phyloP scores from a whole-genome alignment of 2,113 vertebrate genomes.

The Rallus limicola region DNA sequence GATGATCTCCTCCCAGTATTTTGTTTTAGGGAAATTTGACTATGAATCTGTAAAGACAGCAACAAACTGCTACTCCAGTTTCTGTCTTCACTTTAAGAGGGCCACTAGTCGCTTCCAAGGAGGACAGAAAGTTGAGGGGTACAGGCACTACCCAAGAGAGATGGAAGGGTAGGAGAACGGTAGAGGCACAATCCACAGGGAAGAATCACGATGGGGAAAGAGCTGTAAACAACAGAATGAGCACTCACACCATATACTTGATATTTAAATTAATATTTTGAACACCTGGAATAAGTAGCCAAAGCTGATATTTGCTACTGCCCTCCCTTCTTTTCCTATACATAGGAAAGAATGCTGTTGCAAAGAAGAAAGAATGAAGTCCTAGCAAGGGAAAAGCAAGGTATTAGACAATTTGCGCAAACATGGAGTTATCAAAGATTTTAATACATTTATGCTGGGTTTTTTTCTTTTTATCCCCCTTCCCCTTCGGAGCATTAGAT shows the following conservation, averaged over 20 bases:
- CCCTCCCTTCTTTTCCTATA: background rate
- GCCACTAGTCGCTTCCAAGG: background rate
- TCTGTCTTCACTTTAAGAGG: background rate
- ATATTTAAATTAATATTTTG: background rate
- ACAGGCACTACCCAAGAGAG: background rate
- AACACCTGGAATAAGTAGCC: background rate
- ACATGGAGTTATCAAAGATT: accelerated
- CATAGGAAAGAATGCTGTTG: background rate
- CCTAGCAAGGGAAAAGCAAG: background rate
- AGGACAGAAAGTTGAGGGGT: background rate
- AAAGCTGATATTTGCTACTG: background rate
- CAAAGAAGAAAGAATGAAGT: background rate
- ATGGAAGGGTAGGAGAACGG: background rate
- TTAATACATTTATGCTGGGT: background rate
- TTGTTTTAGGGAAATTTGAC: background rate
- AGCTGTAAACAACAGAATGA: background rate
- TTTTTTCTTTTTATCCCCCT: too few species aligned
- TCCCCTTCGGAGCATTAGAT: background rate
- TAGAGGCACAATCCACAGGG: background rate
- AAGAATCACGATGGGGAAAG: background rate
- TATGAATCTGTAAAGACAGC: background rate
- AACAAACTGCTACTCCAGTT: background rate
- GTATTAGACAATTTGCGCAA: background rate
- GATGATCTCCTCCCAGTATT: background rate
- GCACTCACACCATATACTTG: background rate